Evolutionary conservation across 2,113 vertebrate genomes (phyloP), one percentile per base, ranked within the genome.

Genomic region (Arothron firmamentum): DNA sequence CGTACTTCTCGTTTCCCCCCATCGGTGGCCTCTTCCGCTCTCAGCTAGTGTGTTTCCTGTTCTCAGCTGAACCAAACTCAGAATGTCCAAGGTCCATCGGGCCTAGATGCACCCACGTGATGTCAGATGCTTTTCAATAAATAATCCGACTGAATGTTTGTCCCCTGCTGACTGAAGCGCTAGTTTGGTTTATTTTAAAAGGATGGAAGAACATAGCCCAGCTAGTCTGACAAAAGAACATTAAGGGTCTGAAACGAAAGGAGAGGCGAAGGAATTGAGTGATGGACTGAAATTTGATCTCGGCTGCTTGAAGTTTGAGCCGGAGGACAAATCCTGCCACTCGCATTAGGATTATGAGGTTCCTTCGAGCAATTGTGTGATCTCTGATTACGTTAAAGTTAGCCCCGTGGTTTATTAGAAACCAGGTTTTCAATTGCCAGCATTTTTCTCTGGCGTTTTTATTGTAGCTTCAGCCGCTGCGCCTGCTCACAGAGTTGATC

Each of bases 41-140:
- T 62, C 25, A 65, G 60, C 65, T n/a, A 42, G 72, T 75, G 69
- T 57, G 79, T 86, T 88, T 88, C 85, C 87, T 84, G 84, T 59
- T 8, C 80, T 72, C 47, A 75, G 64, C 80, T 85, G 85, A 75
- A 85, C 50, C 59, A 45, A 47, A 75, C 53, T 71, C 79, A 78
- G 58, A 70, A 66, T 70, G 62, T 69, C 77, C 68, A 65, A 72
- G 74, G 69, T 80, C 83, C 75, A 77, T 79, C 58, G 25, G n/a
- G 53, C 70, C 75, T 61, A 67, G 78, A 46, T 68, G 74, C 62
- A 18, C 47, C 47, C 8, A 7, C 20, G 9, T 19, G 34, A 38
- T 49, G 2, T 28, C 2, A 28, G 25, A 28, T 5, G 25, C 25
- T 28, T 28, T 28, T 28, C 6, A 28, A 28, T 28, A 5, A 28